Evolutionary conservation across 2,113 vertebrate species (phyloP), one percentile per base, ranked within the genome.

Genomic region (Xiphophorus couchianus): DNA sequence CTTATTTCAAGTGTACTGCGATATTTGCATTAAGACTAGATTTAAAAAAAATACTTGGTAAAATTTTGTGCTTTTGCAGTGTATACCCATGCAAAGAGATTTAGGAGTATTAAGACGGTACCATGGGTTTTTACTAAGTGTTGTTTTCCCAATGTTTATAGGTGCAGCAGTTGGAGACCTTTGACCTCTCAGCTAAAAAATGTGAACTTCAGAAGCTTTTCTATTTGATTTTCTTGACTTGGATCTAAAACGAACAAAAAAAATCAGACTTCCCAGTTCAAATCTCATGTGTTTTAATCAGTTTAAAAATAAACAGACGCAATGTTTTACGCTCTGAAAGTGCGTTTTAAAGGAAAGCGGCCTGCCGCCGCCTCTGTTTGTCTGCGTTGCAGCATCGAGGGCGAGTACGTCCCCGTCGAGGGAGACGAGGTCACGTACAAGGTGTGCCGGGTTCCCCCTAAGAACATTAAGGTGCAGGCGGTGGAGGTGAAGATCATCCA

Each of bases 401-500:
- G 98, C 1, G 97, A 99, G 85, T 99, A 99, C 0, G 98, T 99
- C 62, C 98, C 97, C 0, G 95, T 97, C 44, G 97, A 99, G 88
- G 98, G 98, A 0, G 98, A 99, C 0, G 97, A 98, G 88, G 96
- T 99, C 89, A 98, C 97, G 0, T 99, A 97, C 94, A 99, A 98
- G 92, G 95, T 99, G 83, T 96, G 95, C 77, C 95, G 96, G n/a
- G 96, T 99, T 71, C 98, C 98, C 0, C 98, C 98, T 73, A 99
- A 99, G 93, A 98, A 98, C 88, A 94, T 98, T 95, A 99, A 99
- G 95, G 95, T 97, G 90, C 98, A 99, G 92, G 98, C 98, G 0
- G 97, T 99, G 94, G 98, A 99, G 88, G 97, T 99, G 93, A 96
- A 97, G 87, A 96, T 99, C 88, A 98, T 94, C 51, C 97, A 99